phyloP scores from a whole-genome alignment of 2,888 invertebrate genomes.

The Epistrophe eligans region DNA sequence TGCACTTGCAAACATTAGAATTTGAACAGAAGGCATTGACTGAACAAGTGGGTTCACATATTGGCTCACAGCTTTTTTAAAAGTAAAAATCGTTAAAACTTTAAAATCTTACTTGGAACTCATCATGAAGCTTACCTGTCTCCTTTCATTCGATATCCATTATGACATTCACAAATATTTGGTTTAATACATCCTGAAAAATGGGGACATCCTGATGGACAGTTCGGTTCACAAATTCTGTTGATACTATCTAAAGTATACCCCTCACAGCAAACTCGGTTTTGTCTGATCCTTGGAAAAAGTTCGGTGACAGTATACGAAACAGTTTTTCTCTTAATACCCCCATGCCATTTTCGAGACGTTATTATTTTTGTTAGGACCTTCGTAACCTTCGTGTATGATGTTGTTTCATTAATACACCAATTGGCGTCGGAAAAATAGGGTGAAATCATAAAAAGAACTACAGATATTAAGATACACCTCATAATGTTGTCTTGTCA shows the following conservation, averaged over 20 bases:
- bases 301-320: neutral
- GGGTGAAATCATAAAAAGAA: neutral
- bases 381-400: neutral
- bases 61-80: constrained; percentile 7
- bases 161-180: constrained; percentile 84
- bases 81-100: neutral
- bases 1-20: neutral
- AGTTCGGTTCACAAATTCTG: constrained; percentile 80
- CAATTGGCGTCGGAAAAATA: constrained; percentile 32
- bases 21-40: neutral
- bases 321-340: neutral
- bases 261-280: constrained; percentile 85
- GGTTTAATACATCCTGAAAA: constrained; percentile 82
- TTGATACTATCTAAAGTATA: constrained; percentile 79
- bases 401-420: constrained; percentile 30
- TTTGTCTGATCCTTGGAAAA: constrained; percentile 4
- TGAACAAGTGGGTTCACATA: neutral
- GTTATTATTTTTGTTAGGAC: neutral
- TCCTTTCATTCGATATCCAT: constrained; percentile 79
- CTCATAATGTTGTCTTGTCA: constrained; percentile 45
- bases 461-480: constrained; percentile 16
- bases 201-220: constrained; percentile 78
- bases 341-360: neutral
- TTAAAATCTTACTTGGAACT: neutral
- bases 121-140: constrained; percentile 1